Evolutionary conservation across 2,113 vertebrate species (phyloP).

Genomic region (Misgurnus anguillicaudatus): DNA sequence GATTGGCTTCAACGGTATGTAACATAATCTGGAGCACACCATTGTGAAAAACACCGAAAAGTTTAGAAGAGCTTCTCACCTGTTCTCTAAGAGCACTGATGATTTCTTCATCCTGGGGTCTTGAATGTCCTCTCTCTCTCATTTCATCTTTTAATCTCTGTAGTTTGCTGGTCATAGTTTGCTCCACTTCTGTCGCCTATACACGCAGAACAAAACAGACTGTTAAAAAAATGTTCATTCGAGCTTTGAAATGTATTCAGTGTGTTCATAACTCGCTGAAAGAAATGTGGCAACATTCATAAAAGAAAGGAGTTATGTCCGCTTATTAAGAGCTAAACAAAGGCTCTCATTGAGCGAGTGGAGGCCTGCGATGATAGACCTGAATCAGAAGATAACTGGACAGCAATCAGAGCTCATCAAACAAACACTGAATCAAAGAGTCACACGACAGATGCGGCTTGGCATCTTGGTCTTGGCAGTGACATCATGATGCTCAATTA

Average conservation of each 20-base stretch:
- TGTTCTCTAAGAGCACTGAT: constrained; percentile 75
- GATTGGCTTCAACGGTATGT: neutral
- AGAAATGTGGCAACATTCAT: constrained; percentile 8
- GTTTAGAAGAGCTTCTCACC: constrained; percentile 55
- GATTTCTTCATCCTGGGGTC: constrained; percentile 71
- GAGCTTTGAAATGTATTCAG: neutral
- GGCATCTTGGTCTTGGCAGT: constrained; percentile 62
- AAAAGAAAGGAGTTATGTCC: constrained; percentile 30
- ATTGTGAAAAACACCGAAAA: too few species aligned
- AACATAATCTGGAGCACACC: neutral
- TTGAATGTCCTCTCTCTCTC: constrained; percentile 58
- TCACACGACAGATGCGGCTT: constrained; percentile 63
- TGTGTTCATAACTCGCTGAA: neutral
- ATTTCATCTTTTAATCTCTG: constrained; percentile 71
- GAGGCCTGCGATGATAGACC: constrained; percentile 22
- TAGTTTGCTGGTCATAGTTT: constrained; percentile 68
- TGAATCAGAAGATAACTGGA: constrained; percentile 65
- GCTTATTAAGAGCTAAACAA: constrained; percentile 44
- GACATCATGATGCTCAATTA: constrained; percentile 62
- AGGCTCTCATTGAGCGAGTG: neutral
- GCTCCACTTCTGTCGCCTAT: constrained; percentile 73
- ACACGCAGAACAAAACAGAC: constrained; percentile 22
- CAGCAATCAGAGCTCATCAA: constrained; percentile 67
- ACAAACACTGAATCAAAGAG: constrained; percentile 66
- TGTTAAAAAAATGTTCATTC: neutral